Conservation (phyloP, 2,888 invertebrate species). For the Pegoplata infirma region DNA sequence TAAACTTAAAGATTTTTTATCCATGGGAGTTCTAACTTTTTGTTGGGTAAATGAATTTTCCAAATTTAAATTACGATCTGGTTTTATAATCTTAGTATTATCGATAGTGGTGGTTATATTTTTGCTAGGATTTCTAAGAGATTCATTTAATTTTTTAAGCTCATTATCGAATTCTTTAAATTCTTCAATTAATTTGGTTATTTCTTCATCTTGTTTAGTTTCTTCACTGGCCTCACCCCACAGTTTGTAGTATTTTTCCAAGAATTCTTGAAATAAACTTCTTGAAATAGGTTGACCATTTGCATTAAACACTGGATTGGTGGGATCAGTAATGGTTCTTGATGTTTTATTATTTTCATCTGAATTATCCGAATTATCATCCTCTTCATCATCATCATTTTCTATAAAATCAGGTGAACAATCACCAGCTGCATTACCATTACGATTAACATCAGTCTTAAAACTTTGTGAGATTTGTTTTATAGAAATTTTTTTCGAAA, state of each 20-base stretch:
- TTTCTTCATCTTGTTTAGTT: conserved; percentile 71
- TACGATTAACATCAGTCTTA: conserved; percentile 75
- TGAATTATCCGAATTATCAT: conserved; percentile 65
- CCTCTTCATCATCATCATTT: conserved; percentile 65
- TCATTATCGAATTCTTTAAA: conserved; percentile 74
- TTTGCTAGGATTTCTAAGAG: conserved; percentile 69
- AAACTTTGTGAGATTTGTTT: conserved; percentile 79
- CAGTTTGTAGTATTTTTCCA: conserved; percentile 83
- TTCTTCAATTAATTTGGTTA: conserved; percentile 70
- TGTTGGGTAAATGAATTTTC: conserved; percentile 52
- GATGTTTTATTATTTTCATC: conserved; percentile 78
- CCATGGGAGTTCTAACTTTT: conserved; percentile 68
- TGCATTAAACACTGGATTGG: conserved; percentile 86
- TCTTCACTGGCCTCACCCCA: conserved; percentile 71
- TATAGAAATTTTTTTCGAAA: conserved; percentile 81
- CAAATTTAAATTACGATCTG: conserved; percentile 71
- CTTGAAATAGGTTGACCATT: conserved; percentile 87
- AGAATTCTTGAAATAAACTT: conserved; percentile 83
- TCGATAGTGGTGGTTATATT: conserved; percentile 26
- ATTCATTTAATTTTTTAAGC: conserved; percentile 77
- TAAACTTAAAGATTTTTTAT: conserved; percentile 80
- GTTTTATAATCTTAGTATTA: conserved; percentile 48
- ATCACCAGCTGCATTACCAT: conserved; percentile 63
- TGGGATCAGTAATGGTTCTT: conserved; percentile 88
- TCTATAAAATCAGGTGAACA: conserved; percentile 71